Base-by-base conservation (phyloP, 2,888 invertebrate genomes). In the Pachycephus smyrnensis region DNA sequence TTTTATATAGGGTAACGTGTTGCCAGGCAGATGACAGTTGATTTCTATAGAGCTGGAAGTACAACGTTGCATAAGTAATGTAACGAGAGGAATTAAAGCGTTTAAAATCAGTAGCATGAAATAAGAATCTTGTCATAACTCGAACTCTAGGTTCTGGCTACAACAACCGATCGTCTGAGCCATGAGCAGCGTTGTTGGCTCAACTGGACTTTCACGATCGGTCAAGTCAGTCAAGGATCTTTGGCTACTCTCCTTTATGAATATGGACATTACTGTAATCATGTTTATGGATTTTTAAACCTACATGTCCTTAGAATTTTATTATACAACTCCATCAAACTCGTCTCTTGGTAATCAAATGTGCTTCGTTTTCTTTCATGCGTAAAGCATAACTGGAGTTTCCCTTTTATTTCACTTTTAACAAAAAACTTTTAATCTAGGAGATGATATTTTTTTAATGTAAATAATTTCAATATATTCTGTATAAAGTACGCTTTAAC, bases 171-270 rank as follows among this genome's bases (percentile, higher is more conserved):
- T 71, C 31, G 71, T 32, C 32, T 3, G 32, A 71, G 33, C 15
- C 3, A 74, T 1, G 33, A 74, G 74, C n/a, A 76, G 30, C 40
- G 37, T 73, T 73, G 30, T 30, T 73, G 35, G 71, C 37, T 31
- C 37, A 30, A 37, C 31, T 85, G 82, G 83, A 88, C 89, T 89
- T 89, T 89, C 89, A 87, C 87, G 84, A 86, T 85, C 82, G 83
- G 82, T 83, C 81, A 78, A 78, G 76, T 77, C 79, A 85, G 87
- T 89, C 89, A 90, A 90, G 89, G 88, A 89, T 89, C 80, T 84
- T 81, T 81, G 80, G 79, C 80, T 79, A 82, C 76, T 80, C 76
- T 37, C 69, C 69, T 78, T 78, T 82, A 86, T 86, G 82, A 87
- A 87, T 86, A 86, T 87, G 84, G 79, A 84, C 69, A 73, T 55